Conservation (phyloP, 2,888 invertebrate species). For the Cartodere bifasciata region DNA sequence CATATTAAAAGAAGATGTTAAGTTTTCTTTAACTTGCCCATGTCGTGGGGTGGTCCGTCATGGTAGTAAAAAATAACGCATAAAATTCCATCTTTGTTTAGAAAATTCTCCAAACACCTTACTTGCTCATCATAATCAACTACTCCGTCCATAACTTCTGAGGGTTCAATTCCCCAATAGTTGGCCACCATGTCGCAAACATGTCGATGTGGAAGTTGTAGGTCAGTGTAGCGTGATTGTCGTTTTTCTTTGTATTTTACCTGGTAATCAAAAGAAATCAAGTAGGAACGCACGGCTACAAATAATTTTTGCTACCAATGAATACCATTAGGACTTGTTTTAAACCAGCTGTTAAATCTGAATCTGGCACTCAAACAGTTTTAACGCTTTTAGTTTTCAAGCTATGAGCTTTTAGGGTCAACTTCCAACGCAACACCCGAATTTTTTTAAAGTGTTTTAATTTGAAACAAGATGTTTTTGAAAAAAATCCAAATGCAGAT, state of each 20-base stretch:
- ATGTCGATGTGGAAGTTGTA: conserved; percentile 47
- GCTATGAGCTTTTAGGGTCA: no score
- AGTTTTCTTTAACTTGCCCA: conserved; percentile 37
- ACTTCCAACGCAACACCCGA: no score
- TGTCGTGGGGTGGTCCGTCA: conserved; percentile 47
- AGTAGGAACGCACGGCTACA: neutral
- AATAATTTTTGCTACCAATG: no score
- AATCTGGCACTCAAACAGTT: no score
- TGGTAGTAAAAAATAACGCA: conserved; percentile 57
- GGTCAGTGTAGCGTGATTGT: conserved; percentile 30
- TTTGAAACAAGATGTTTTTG: no score
- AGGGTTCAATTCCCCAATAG: conserved; percentile 40
- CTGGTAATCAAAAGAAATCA: conserved; percentile 28
- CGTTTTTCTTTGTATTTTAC: conserved; percentile 50
- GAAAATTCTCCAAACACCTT: conserved; percentile 47
- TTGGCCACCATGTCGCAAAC: conserved; percentile 53
- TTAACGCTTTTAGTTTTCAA: no score
- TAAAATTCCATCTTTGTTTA: conserved; percentile 38
- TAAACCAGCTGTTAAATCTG: no score
- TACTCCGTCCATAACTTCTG: conserved; percentile 54
- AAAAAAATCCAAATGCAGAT: no score
- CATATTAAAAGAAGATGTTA: neutral
- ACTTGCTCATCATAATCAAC: conserved; percentile 53
- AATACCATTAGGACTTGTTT: no score
- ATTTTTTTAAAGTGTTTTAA: no score